These are phyloP conservation scores for Tychaedon coryphoeus DNA, from an alignment of 2,113 vertebrate species.

Conservation along the genomic window DNA sequence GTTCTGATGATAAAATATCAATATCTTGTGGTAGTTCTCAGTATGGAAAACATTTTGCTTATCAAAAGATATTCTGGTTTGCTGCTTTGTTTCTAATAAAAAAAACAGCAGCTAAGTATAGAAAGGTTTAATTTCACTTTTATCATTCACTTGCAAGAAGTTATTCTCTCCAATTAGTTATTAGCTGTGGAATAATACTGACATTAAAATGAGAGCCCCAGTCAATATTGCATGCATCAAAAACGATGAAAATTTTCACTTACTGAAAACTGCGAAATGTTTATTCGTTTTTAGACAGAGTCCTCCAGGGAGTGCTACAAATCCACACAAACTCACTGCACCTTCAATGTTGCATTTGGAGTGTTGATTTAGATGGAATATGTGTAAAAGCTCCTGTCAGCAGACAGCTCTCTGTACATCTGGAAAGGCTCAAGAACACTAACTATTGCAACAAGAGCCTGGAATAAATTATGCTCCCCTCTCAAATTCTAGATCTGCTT, in stretches of 20 bases:
- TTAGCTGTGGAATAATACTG: neutral
- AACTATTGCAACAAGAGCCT: slow-evolving; percentile 43
- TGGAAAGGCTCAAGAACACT: slow-evolving; percentile 27
- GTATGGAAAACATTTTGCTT: neutral
- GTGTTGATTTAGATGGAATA: slow-evolving; percentile 59
- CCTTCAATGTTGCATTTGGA: slow-evolving; percentile 46
- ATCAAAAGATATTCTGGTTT: neutral
- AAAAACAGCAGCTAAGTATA: neutral
- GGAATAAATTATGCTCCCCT: slow-evolving; percentile 15
- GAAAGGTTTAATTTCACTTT: neutral
- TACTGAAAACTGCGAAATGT: slow-evolving; percentile 39
- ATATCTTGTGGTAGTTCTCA: neutral
- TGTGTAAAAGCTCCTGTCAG: slow-evolving; percentile 63
- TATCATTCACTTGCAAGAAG: neutral
- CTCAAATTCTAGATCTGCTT: slow-evolving; percentile 5
- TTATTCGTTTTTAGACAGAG: slow-evolving; percentile 53
- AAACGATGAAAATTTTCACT: slow-evolving; percentile 5
- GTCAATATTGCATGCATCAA: slow-evolving; percentile 27
- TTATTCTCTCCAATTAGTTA: slow-evolving; percentile 17
- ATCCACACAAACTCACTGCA: slow-evolving; percentile 59
- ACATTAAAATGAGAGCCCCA: slow-evolving; percentile 18
- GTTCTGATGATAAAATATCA: neutral
- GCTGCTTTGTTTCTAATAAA: neutral
- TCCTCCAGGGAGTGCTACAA: slow-evolving; percentile 67
- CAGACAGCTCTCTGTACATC: slow-evolving; percentile 43